Evolutionary conservation across 2,113 vertebrate genomes (phyloP).

Genomic region (Cyrtonyx montezumae): DNA sequence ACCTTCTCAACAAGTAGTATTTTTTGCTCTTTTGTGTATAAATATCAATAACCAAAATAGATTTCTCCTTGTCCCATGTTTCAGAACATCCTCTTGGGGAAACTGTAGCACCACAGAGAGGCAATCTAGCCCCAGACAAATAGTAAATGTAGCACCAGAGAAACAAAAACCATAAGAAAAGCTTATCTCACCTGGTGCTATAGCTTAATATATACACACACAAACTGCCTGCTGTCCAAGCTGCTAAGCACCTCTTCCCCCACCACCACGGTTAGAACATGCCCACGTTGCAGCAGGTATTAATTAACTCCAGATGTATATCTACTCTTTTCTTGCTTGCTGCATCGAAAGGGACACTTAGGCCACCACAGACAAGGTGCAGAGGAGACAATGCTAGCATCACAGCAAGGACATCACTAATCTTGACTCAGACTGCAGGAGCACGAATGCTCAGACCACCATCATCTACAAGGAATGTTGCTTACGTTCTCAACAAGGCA

Average conservation of each 20-base stretch:
- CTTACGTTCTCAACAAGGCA: constrained; percentile 78
- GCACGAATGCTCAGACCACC: constrained; percentile 66
- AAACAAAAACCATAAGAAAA: constrained; percentile 39
- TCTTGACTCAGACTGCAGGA: constrained; percentile 61
- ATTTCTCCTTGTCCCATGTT: constrained; percentile 63
- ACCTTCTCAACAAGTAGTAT: constrained; percentile 58
- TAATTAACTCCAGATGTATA: background rate
- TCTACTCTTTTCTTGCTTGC: background rate
- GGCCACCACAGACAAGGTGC: background rate
- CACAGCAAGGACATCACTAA: constrained; percentile 52
- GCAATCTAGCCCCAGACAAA: constrained; percentile 75
- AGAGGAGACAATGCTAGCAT: background rate
- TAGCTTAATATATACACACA: constrained; percentile 63
- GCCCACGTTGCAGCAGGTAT: background rate
- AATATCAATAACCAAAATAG: constrained; percentile 77
- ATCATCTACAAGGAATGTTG: constrained; percentile 74
- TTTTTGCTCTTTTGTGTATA: constrained; percentile 67
- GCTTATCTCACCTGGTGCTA: constrained; percentile 45
- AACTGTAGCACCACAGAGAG: constrained; percentile 70
- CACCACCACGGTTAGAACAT: background rate
- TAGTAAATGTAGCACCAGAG: constrained; percentile 75
- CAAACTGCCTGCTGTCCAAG: constrained; percentile 23
- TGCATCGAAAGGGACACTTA: background rate
- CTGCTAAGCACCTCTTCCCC: background rate
- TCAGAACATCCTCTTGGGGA: constrained; percentile 52